phyloP scores from a whole-genome alignment of 2,113 vertebrate species.

The Otocyon megalotis region DNA sequence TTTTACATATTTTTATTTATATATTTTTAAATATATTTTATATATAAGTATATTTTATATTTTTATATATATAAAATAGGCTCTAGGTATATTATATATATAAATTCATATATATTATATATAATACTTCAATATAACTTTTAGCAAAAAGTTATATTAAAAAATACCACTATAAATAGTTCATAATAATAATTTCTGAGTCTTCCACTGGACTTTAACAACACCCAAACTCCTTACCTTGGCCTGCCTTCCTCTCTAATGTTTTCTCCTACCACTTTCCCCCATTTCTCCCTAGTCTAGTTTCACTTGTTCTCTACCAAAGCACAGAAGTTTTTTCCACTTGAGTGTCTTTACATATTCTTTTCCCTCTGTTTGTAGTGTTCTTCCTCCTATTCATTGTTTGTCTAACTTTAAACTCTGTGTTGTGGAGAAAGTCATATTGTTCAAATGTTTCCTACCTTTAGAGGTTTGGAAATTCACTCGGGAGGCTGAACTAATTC shows the following conservation, averaged over 20 bases:
- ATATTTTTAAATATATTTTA: too few relatives aligned
- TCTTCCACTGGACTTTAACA: neutral
- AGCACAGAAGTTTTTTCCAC: neutral
- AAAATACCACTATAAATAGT: neutral
- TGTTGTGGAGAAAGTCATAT: neutral
- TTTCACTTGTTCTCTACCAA: slow-evolving; percentile 6
- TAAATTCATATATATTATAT: too few relatives aligned
- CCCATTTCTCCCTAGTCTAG: neutral
- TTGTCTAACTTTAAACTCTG: slow-evolving; percentile 4
- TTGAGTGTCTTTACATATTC: neutral
- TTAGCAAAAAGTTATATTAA: neutral
- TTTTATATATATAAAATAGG: too few relatives aligned
- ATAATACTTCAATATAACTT: neutral
- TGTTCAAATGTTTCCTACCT: slow-evolving; percentile 45
- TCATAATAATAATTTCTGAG: neutral
- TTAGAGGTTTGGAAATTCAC: slow-evolving; percentile 12
- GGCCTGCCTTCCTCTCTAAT: neutral
- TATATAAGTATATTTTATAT: too few relatives aligned
- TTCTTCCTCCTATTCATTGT: neutral
- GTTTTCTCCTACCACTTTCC: neutral
- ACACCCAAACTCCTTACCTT: neutral
- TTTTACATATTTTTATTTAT: too few relatives aligned
- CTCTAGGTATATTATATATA: too few relatives aligned
- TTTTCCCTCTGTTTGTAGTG: neutral
- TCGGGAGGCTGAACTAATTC: slow-evolving; percentile 10